phyloP scores from a whole-genome alignment of 2,797 vertebrate species.

The Hozukius guyotensis region DNA sequence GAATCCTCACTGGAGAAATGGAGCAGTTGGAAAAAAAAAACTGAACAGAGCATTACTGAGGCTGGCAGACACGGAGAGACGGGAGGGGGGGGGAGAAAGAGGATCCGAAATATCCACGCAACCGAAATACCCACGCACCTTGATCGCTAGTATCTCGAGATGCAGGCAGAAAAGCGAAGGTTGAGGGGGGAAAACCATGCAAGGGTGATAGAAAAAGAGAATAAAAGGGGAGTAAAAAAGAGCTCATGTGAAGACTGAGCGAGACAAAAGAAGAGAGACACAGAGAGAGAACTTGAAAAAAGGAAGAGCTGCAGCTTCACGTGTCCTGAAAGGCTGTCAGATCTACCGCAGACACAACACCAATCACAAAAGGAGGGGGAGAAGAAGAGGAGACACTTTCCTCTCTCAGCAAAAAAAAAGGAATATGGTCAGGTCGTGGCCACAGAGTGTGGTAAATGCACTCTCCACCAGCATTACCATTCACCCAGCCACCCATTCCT shows the following conservation, averaged over 20 bases:
- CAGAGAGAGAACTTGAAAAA: slow-evolving; percentile 9
- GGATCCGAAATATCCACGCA: slow-evolving; percentile 25
- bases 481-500: slow-evolving; percentile 43
- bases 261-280: slow-evolving; percentile 38
- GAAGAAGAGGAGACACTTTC: slow-evolving; percentile 8
- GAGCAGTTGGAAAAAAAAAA: slow-evolving; percentile 31
- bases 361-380: slow-evolving; percentile 1
- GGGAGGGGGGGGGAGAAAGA: neutral
- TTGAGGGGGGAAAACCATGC: neutral
- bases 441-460: slow-evolving; percentile 49
- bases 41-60: slow-evolving; percentile 30
- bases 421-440: slow-evolving; percentile 30
- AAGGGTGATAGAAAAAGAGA: slow-evolving; percentile 9
- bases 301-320: slow-evolving; percentile 24
- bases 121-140: slow-evolving; percentile 36
- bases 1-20: slow-evolving; percentile 49
- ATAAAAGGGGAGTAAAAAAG: slow-evolving; percentile 8
- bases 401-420: slow-evolving; percentile 24
- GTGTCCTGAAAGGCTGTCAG: slow-evolving; percentile 36
- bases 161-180: neutral
- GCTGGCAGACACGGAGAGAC: slow-evolving; percentile 35
- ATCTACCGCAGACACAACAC: slow-evolving; percentile 34
- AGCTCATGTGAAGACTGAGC: neutral
- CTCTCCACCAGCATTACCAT: slow-evolving; percentile 34
- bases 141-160: slow-evolving; percentile 29